phyloP scores from a whole-genome alignment of 2,888 invertebrate species.

The Dynastes hyllus region DNA sequence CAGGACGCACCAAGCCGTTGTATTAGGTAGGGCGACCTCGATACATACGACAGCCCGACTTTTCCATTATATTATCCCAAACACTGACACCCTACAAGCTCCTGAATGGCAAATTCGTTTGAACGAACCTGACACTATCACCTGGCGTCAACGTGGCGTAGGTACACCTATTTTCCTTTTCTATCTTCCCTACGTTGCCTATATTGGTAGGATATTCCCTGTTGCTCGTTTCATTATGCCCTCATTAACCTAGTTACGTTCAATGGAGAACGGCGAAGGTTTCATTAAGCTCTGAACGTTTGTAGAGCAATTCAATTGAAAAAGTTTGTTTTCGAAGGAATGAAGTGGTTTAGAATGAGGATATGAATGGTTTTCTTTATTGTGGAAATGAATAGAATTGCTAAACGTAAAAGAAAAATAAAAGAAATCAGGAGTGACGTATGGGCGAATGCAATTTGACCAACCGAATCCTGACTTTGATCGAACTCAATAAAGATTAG shows the following conservation, averaged over 20 bases:
- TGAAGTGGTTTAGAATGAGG: background rate
- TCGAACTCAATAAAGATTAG: too few relatives aligned
- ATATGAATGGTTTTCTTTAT: too few relatives aligned
- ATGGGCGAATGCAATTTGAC: too few relatives aligned
- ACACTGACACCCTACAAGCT: too few relatives aligned
- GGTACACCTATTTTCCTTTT: background rate
- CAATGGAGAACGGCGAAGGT: background rate
- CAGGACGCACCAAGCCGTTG: background rate
- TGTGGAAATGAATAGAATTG: too few relatives aligned
- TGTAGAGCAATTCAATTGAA: background rate
- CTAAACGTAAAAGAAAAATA: too few relatives aligned
- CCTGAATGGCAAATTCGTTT: too few relatives aligned
- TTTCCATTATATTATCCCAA: background rate
- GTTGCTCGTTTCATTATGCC: conserved; percentile 18
- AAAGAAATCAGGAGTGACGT: too few relatives aligned
- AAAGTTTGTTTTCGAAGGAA: background rate
- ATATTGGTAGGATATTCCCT: background rate
- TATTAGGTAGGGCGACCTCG: too few relatives aligned
- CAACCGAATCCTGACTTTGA: too few relatives aligned
- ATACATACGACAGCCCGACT: background rate
- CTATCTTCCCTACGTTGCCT: background rate
- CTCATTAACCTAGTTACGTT: conserved; percentile 21
- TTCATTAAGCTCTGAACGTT: conserved; percentile 1
- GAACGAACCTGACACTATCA: too few relatives aligned
- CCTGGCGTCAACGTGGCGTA: too few relatives aligned